Percentiles rank a stretch among this genome's conserved stretches.
Evolutionary conservation across 2,888 invertebrate genomes (phyloP).

Genomic region (Agrilus mali): DNA sequence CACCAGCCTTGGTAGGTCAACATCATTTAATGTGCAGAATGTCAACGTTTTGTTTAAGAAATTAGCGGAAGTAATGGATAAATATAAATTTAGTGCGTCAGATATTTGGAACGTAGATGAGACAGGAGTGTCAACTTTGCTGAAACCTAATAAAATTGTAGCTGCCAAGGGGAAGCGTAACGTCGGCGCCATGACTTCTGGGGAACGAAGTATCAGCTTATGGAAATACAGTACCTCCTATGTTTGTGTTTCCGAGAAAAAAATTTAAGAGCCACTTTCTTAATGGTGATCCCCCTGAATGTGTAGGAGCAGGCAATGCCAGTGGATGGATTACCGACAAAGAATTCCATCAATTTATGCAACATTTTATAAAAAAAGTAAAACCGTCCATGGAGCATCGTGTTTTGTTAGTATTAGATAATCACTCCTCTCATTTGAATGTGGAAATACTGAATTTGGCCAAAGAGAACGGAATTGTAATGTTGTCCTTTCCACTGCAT

Average conservation of each 20-base stretch:
- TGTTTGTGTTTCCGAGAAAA: too few species aligned
- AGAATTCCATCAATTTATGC: too few species aligned
- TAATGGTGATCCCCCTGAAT: too few species aligned
- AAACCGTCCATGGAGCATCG: too few species aligned
- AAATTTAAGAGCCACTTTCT: too few species aligned
- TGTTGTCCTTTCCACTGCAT: constrained; percentile 7
- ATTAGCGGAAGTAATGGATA: constrained; percentile 5
- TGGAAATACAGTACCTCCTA: too few species aligned
- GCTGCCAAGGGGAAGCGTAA: background rate
- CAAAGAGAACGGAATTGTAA: constrained; percentile 13
- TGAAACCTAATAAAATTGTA: background rate
- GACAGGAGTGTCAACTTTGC: background rate
- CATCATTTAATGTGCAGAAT: constrained; percentile 9
- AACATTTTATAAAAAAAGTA: too few species aligned
- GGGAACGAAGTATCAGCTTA: too few species aligned
- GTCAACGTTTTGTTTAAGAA: constrained; percentile 7
- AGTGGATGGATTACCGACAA: too few species aligned
- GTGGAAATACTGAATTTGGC: constrained; percentile 17
- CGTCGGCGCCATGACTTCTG: background rate
- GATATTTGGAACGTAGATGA: constrained; percentile 6
- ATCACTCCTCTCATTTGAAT: constrained; percentile 21
- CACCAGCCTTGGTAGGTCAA: constrained; percentile 10
- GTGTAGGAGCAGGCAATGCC: too few species aligned
- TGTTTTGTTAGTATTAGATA: constrained; percentile 20
- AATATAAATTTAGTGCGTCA: constrained; percentile 1